Base-by-base conservation (phyloP, 2,797 vertebrate genomes). In the Takifugu ocellatus region DNA sequence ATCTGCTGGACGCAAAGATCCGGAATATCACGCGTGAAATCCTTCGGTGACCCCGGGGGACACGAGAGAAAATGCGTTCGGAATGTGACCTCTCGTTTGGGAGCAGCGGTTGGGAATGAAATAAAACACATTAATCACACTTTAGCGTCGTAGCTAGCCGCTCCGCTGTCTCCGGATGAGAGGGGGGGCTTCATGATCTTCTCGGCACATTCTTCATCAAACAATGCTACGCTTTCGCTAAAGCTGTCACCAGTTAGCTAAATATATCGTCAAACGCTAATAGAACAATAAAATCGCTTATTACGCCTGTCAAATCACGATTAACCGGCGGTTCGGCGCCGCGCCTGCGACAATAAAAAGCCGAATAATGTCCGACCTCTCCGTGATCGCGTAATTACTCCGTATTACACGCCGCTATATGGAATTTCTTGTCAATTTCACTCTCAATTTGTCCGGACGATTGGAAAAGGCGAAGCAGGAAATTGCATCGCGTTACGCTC, bases 401-500 rank as follows among this genome's bases (percentile, higher is more conserved):
- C 25, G 66, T 44, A 62, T 73, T 58, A 46, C 74, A 59, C 63
- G 64, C 47, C 5, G 2, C 25, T 17, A 49, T 61, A 11, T 60
- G 27, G 21, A 46, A 55, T 56, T 69, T 55, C 25, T 39, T 56
- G 61, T 71, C 21, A 5, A 69, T 82, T 79, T 77, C 57, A 51
- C 71, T 74, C 60, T 53, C 61, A 57, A 60, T 75, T 70, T 66
- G 26, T 68, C 54, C 57, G 0, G 12, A 9, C 29, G 16, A 73
- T 75, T 65, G 54, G 29, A 33, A 51, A 71, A 0, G 5, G 39
- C 31, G 9, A 42, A 47, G 61, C 54, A 53, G 57, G 67, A 71
- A 79, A 78, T 61, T 24, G 56, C 21, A 15, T 53, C 42, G 55
- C 56, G 54, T 12, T 61, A 27, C 3, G 26, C 24, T 36, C 21